phyloP scores from a whole-genome alignment of 1,140 invertebrate genomes.

The Chironomus tepperi region DNA sequence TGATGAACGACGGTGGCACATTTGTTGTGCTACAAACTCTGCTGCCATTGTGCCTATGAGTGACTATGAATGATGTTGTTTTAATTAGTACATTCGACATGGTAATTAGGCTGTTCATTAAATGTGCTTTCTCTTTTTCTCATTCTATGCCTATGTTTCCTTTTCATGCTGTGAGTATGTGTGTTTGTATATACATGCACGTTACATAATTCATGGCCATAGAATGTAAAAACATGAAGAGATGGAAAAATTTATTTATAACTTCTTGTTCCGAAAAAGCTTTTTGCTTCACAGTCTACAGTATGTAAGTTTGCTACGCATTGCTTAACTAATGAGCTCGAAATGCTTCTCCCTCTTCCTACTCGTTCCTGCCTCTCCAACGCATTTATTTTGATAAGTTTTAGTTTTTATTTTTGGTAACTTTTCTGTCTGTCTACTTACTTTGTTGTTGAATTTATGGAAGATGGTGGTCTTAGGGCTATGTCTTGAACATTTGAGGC shows the following conservation, averaged over 20 bases:
- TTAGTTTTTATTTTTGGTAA: too few relatives aligned
- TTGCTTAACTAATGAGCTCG: too few relatives aligned
- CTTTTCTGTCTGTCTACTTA: too few relatives aligned
- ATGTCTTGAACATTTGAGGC: too few relatives aligned
- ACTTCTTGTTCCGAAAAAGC: neutral
- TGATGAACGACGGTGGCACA: neutral
- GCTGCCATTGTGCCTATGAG: neutral
- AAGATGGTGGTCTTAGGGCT: too few relatives aligned
- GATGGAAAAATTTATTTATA: neutral
- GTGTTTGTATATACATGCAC: neutral
- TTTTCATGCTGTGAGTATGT: neutral
- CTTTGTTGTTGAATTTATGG: too few relatives aligned
- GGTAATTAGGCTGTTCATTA: neutral
- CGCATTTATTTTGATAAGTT: too few relatives aligned
- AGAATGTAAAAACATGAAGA: too few relatives aligned
- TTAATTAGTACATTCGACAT: conserved; percentile 7
- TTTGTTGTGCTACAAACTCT: neutral
- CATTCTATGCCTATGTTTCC: neutral
- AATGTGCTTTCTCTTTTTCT: neutral
- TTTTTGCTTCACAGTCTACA: neutral
- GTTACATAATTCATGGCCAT: too few relatives aligned
- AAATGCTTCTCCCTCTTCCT: too few relatives aligned
- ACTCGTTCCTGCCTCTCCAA: too few relatives aligned
- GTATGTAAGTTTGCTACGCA: too few relatives aligned
- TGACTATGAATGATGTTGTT: neutral